Conservation (phyloP, 2,888 invertebrate genomes). For the Pandemis corylana region DNA sequence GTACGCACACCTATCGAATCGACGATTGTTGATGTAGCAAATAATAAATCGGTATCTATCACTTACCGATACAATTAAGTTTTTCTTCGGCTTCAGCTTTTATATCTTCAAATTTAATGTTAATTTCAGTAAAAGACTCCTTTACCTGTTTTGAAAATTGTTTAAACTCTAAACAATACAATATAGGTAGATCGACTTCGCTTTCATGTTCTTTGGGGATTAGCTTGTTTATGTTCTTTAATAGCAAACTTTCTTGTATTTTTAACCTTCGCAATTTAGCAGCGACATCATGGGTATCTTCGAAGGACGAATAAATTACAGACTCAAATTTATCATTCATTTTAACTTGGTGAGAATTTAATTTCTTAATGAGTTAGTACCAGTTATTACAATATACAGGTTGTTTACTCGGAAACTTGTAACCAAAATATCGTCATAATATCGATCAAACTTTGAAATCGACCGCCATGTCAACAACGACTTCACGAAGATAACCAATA, state of each 20-base stretch:
- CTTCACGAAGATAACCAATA: too few species aligned
- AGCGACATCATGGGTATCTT: constrained; percentile 46
- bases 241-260: constrained; percentile 71
- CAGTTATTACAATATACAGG: not conserved
- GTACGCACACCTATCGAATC: too few species aligned
- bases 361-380: not conserved
- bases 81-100: constrained; percentile 56
- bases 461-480: constrained; percentile 22
- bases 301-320: constrained; percentile 32
- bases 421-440: constrained; percentile 17
- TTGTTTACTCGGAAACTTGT: not conserved
- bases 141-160: constrained; percentile 53
- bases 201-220: constrained; percentile 43
- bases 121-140: constrained; percentile 56
- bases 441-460: constrained; percentile 40
- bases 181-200: constrained; percentile 40
- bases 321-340: constrained; percentile 29
- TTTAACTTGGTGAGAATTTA: not conserved
- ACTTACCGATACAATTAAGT: constrained; percentile 60
- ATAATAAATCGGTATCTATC: not conserved
- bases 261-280: constrained; percentile 69
- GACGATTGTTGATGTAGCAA: too few species aligned
- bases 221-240: constrained; percentile 53
- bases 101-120: constrained; percentile 65
- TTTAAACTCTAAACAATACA: constrained; percentile 49